A percentile compares a stretch with the other conserved stretches of the same genome.
phyloP scores from a whole-genome alignment of 1,140 invertebrate genomes.

The Physella acuta region DNA sequence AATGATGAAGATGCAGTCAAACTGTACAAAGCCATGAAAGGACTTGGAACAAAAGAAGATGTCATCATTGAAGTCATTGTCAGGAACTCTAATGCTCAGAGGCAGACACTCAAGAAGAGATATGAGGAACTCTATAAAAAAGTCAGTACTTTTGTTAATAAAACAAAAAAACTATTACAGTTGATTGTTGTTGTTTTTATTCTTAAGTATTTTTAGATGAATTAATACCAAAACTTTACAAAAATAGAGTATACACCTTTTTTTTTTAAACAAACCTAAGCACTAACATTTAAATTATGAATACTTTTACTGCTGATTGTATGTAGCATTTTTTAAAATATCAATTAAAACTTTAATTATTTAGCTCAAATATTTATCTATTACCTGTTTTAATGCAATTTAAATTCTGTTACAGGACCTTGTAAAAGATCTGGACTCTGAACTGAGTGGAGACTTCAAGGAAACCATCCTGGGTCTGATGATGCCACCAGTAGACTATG shows the following conservation, averaged over 20 bases:
- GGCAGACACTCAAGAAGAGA: constrained; percentile 36
- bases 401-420: neutral
- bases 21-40: constrained; percentile 51
- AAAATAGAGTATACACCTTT: too few species aligned
- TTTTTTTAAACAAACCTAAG: too few species aligned
- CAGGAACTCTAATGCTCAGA: constrained; percentile 24
- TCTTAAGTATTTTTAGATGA: too few species aligned
- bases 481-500: constrained; percentile 32
- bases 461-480: neutral
- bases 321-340: too few species aligned
- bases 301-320: too few species aligned
- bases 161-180: too few species aligned
- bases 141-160: too few species aligned
- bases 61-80: constrained; percentile 27
- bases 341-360: too few species aligned
- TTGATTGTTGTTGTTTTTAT: too few species aligned
- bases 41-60: constrained; percentile 40
- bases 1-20: constrained; percentile 44
- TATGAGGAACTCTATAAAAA: constrained; percentile 29
- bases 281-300: too few species aligned
- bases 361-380: constrained; percentile 22
- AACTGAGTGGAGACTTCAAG: neutral
- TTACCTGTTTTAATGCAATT: neutral
- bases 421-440: neutral
- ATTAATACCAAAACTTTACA: too few species aligned